Conservation (phyloP, 2,888 invertebrate species). For the Chalcis sispes region DNA sequence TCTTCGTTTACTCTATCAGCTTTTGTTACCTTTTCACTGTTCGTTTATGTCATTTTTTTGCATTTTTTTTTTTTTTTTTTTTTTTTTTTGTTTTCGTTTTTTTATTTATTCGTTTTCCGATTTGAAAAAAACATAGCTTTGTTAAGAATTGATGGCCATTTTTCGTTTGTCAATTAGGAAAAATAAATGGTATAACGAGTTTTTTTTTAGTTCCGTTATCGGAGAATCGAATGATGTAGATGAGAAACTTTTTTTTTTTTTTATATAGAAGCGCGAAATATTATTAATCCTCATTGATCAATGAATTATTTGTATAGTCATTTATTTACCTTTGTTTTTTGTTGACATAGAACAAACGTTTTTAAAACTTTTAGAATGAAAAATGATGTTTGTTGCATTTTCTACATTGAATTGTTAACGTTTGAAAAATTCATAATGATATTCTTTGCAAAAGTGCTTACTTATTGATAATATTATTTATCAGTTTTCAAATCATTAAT, state of each 20-base stretch:
- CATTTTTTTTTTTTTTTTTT: no score
- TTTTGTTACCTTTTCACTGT: neutral
- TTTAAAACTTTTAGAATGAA: slow-evolving; percentile 1
- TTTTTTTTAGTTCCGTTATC: neutral
- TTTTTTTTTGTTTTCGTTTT: no score
- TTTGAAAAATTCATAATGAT: slow-evolving; percentile 23
- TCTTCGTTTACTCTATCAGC: no score
- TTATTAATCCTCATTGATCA: slow-evolving; percentile 36
- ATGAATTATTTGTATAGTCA: slow-evolving; percentile 18
- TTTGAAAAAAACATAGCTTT: slow-evolving; percentile 13
- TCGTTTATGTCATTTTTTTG: neutral
- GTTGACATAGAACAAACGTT: neutral
- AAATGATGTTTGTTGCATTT: neutral
- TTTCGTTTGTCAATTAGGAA: slow-evolving; percentile 43
- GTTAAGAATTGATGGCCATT: slow-evolving; percentile 29
- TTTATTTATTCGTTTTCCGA: neutral
- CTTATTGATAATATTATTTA: no score
- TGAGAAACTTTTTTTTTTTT: slow-evolving; percentile 1
- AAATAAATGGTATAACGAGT: slow-evolving; percentile 39
- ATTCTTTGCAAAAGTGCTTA: neutral
- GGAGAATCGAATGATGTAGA: slow-evolving; percentile 3
- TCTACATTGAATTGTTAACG: neutral
- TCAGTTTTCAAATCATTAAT: no score
- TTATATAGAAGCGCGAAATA: slow-evolving; percentile 4
- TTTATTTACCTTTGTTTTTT: neutral